phyloP scores from a whole-genome alignment of 1,140 invertebrate genomes.

The Ptiloglossa arizonensis region DNA sequence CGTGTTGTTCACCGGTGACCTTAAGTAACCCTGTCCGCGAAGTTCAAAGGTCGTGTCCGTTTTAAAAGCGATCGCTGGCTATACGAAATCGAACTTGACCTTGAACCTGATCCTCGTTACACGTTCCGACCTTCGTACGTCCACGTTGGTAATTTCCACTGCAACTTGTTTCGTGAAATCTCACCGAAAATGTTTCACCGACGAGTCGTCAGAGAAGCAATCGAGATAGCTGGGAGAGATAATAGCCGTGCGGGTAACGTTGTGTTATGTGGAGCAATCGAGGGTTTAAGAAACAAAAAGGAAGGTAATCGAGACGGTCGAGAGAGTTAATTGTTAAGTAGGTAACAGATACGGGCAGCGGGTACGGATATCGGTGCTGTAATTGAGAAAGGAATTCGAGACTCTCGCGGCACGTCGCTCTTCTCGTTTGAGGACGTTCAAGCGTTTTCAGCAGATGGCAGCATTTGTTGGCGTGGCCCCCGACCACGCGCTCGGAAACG shows the following conservation, averaged over 20 bases:
- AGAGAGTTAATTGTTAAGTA: constrained; percentile 32
- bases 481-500: neutral
- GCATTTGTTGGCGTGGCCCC: neutral
- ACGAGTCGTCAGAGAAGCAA: constrained; percentile 19
- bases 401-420: neutral
- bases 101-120: no score
- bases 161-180: neutral
- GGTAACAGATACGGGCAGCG: constrained; percentile 10
- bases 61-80: no score
- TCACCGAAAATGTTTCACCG: neutral
- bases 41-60: no score
- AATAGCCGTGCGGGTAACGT: constrained; percentile 3
- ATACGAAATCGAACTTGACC: no score
- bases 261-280: neutral
- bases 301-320: constrained; percentile 3
- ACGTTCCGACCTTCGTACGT: no score
- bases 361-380: neutral
- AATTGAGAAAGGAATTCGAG: constrained; percentile 21
- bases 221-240: neutral
- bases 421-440: neutral
- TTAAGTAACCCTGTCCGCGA: no score
- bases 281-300: neutral
- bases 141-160: no score
- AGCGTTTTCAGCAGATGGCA: constrained; percentile 28
- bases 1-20: no score